Conservation (phyloP, 2,113 vertebrate genomes). For the Todiramphus saurophagus region DNA sequence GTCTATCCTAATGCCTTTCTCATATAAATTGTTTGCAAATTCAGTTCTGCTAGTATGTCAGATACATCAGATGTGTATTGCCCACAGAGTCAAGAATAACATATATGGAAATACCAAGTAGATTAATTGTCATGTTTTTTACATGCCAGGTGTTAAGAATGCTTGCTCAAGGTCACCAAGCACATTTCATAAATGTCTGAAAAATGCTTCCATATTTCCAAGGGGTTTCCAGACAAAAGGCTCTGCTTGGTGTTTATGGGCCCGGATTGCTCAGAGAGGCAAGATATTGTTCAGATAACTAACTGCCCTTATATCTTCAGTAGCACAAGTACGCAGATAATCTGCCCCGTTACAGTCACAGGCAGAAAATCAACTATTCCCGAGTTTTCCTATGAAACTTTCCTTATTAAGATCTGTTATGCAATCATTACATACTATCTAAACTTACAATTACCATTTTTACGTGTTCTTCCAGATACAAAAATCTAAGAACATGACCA, state of each 20-base stretch:
- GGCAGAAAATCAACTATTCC: neutral
- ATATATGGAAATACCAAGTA: neutral
- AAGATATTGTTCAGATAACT: neutral
- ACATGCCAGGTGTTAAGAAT: neutral
- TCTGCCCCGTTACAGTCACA: fast-evolving
- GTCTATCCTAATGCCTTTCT: neutral
- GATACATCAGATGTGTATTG: neutral
- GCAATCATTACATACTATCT: neutral
- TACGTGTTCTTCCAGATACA: neutral
- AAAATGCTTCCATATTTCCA: neutral
- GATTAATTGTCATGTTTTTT: neutral
- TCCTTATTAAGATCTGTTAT: neutral
- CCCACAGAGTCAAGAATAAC: neutral
- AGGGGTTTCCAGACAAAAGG: neutral
- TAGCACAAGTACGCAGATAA: no score
- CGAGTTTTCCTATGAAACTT: neutral
- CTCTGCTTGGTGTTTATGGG: neutral
- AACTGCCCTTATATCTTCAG: neutral
- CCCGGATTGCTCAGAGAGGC: no score
- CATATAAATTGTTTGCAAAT: neutral
- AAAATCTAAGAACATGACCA: neutral
- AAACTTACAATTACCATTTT: neutral
- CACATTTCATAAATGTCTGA: neutral
- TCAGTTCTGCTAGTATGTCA: neutral
- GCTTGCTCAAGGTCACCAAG: neutral